Base-by-base conservation (phyloP, 2,113 vertebrate genomes). In the Prietella phreatophila region DNA sequence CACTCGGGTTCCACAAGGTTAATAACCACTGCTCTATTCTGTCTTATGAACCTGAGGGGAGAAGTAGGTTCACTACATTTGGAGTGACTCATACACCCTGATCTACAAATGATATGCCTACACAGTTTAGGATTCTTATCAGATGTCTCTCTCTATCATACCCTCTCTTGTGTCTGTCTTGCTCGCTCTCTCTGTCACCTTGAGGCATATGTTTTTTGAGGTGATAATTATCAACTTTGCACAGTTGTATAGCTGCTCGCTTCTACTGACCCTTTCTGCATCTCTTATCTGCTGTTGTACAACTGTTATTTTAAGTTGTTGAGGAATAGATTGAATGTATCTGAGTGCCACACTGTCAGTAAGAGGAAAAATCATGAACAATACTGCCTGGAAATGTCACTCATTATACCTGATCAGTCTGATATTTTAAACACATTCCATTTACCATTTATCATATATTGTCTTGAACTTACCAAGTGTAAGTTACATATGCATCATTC, bases 221-320 rank as follows among this genome's bases (percentile, higher is more conserved):
- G 33, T 73, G 69, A 73, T 39, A 19, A 22, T 73, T 73, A 39
- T 20, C 69, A 73, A 20, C 19, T 73, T 73, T 22, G 17, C 67
- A 71, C 69, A 39, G 69, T 39, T 39, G 69, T 73, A 39, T 39
- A 73, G 69, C 19, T 73, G 36, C 33, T 73, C 69, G 33, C 36
- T 73, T 39, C 69, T 39, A 39, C 69, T 20, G 33, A 73, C 39
- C 19, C 33, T 8, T 73, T 39, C 19, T 36, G 33, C 33, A 73
- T 39, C 19, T 73, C 17, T 22, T 71, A 39, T 33, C 69, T 20
- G 36, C 69, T 39, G 65, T n/a, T 39, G 36, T 73, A 33, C 69
- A 73, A 73, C 69, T 73, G 69, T 73, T 73, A 39, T 73, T 39
- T 75, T 75, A 75, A 75, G 20, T 20, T 20, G 5, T 75, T 75